Conservation (phyloP, 2,113 vertebrate species). For the Sakesphorus luctuosus region DNA sequence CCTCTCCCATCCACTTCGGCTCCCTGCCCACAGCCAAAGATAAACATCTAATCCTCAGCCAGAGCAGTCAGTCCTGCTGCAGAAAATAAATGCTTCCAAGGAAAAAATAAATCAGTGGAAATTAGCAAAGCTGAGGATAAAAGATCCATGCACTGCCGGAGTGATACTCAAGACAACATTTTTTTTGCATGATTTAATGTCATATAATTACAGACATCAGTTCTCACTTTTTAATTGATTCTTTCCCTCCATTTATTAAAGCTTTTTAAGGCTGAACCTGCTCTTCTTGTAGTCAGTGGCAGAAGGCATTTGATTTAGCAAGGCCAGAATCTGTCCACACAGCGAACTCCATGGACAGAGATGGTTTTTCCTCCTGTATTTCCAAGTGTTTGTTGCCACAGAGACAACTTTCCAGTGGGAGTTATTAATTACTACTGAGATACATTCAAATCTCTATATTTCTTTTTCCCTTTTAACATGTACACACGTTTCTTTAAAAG, state of each 20-base stretch:
- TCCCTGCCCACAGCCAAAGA: background rate
- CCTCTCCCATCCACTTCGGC: background rate
- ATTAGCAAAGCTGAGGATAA: constrained; percentile 64
- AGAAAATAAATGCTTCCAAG: constrained; percentile 66
- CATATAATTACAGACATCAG: constrained; percentile 50
- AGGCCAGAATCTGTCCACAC: background rate
- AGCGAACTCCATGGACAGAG: background rate
- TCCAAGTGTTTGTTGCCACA: background rate
- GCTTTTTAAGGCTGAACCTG: background rate
- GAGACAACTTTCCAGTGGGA: background rate
- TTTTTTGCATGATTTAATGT: constrained; percentile 68
- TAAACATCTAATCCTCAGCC: constrained; percentile 21
- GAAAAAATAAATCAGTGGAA: constrained; percentile 70
- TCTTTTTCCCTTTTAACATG: background rate
- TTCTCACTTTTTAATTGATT: background rate
- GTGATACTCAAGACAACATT: constrained; percentile 36
- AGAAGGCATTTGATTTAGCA: background rate
- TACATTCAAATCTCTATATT: background rate
- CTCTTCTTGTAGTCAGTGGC: background rate
- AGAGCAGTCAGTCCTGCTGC: constrained; percentile 1
- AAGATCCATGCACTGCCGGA: constrained; percentile 60
- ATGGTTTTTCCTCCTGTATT: background rate
- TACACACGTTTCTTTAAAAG: background rate
- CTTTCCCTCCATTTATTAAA: background rate
- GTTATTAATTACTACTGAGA: background rate